Evolutionary conservation across 2,888 invertebrate species (phyloP).

Genomic region (Autographa gamma): DNA sequence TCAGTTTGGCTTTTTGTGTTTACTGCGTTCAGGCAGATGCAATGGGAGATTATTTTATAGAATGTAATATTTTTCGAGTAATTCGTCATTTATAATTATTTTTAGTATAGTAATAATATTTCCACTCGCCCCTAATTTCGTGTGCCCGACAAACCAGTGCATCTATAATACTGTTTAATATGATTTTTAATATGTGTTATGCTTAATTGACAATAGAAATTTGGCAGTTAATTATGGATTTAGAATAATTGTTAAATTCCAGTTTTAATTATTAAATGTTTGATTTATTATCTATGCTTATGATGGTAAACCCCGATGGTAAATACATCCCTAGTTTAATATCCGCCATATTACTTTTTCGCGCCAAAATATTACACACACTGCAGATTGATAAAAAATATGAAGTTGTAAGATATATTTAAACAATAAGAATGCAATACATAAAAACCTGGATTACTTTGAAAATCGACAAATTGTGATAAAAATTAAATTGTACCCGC

Average conservation of each 20-base stretch:
- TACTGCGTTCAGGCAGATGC: too few relatives aligned
- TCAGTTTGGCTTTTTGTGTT: too few relatives aligned
- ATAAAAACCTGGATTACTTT: too few relatives aligned
- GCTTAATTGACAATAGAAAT: conserved; percentile 56
- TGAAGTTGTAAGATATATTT: background rate
- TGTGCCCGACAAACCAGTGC: conserved; percentile 63
- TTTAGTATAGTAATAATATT: background rate
- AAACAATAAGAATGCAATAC: background rate
- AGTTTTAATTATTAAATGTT: conserved; percentile 24
- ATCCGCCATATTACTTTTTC: background rate
- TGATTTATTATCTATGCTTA: conserved; percentile 40
- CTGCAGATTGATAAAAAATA: background rate
- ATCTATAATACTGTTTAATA: conserved; percentile 44
- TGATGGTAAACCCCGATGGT: conserved; percentile 25
- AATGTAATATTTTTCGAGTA: too few relatives aligned
- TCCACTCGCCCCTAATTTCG: conserved; percentile 27
- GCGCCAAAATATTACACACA: background rate
- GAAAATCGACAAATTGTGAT: too few relatives aligned
- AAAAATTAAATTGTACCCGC: background rate
- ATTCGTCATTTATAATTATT: too few relatives aligned
- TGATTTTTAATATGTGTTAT: conserved; percentile 36
- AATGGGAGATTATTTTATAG: too few relatives aligned
- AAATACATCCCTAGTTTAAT: background rate
- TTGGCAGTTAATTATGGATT: conserved; percentile 49
- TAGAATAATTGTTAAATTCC: conserved; percentile 38